Base-by-base conservation (phyloP, 1,140 invertebrate species). In the Bacillus rossius region DNA sequence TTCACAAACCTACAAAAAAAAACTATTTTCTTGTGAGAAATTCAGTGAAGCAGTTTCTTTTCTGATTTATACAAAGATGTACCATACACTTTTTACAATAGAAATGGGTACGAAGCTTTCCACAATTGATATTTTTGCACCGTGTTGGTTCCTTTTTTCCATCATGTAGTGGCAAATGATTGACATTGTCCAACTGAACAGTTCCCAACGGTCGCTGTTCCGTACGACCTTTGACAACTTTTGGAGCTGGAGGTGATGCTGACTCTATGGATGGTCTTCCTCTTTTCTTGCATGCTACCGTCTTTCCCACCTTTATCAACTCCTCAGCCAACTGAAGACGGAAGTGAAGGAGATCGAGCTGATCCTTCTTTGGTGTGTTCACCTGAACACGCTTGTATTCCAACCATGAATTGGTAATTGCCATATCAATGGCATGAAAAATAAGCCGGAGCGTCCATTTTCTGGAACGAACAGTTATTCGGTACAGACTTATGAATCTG, bases 381-480 rank as follows among this genome's bases (percentile, higher is more conserved):
- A 34, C 4, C 29, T 34, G 29, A 34, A 10, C 10, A 34, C 29
- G 37, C 56, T 53, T 61, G 60, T 71, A 68, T 56, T 67, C 65
- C 26, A 67, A 54, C 69, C 68, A 70, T 37, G 55, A 52, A 58
- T 69, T 65, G 13, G 48, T 47, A 49, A 59, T 38, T 2, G 61
- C 62, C 17, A 70, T 19, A 57, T 70, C 65, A 16, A 68, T 43
- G 20, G 51, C 61, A 66, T 70, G 69, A 48, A 57, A n/a, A 58
- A 29, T 61, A 55, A 70, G 61, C 26, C 64, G 55, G 23, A 70
- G 17, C 43, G 65, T 70, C 65, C 64, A 70, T 67, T 71, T 71
- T 63, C 60, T 59, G 8, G 65, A 69, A 61, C 60, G 58, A 26
- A 67, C 59, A 52, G 61, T 65, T 19, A 60, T 67, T 22, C 63